A percentile compares a stretch with the other conserved stretches of the same genome.
These are phyloP conservation scores for Ectemnius cavifrons DNA, from an alignment of 2,888 invertebrate species.

Conservation along the genomic window DNA sequence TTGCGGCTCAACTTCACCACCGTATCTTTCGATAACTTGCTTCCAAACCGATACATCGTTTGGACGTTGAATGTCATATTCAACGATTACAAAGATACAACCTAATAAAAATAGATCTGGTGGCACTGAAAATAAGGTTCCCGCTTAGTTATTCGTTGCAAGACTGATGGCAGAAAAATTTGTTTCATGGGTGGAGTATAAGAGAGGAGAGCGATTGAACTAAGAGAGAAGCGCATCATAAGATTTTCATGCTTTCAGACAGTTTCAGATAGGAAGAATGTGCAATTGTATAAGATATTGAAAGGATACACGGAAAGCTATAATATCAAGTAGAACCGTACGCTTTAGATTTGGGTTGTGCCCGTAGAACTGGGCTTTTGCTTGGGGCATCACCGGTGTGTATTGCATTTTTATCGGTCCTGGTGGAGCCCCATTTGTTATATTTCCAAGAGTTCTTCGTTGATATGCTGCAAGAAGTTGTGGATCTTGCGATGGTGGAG, in stretches of 20 bases:
- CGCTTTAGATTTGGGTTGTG: conserved; percentile 94
- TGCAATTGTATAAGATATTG: too few relatives aligned
- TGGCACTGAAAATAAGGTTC: conserved; percentile 81
- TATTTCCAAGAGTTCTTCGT: conserved; percentile 80
- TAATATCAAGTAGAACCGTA: conserved; percentile 64
- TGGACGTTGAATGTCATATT: conserved; percentile 86
- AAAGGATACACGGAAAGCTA: too few relatives aligned
- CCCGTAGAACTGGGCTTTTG: conserved; percentile 91
- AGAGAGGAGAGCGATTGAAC: too few relatives aligned
- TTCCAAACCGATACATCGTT: conserved; percentile 83
- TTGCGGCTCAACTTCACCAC: conserved; percentile 91
- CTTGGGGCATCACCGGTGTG: conserved; percentile 74
- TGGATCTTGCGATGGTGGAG: conserved; percentile 79
- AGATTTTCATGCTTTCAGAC: too few relatives aligned
- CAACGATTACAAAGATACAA: conserved; percentile 94
- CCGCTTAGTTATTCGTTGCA: background rate
- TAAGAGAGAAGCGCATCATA: too few relatives aligned
- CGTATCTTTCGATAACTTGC: conserved; percentile 87
- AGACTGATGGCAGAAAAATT: background rate
- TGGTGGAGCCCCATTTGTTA: conserved; percentile 79
- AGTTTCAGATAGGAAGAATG: too few relatives aligned
- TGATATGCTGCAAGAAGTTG: conserved; percentile 74
- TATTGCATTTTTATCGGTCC: conserved; percentile 75
- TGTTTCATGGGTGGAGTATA: too few relatives aligned
- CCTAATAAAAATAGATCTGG: conserved; percentile 93